A percentile compares a stretch with the other conserved stretches of the same genome.
Conservation (phyloP, 2,113 vertebrate genomes). For the Antechinus flavipes region DNA sequence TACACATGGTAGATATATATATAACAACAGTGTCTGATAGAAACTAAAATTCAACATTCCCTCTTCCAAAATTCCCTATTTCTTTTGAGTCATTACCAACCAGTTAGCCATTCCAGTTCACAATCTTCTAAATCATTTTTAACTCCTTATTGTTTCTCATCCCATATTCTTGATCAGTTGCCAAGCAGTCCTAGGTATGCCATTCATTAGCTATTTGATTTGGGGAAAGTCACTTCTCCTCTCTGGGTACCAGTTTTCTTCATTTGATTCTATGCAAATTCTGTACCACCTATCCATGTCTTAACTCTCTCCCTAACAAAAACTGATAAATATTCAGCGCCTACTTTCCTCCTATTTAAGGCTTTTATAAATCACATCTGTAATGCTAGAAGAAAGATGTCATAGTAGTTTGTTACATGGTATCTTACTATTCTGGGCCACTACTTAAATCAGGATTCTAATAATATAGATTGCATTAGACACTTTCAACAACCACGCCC, state of each 20-base stretch:
- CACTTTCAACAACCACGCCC: background rate
- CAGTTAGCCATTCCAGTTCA: background rate
- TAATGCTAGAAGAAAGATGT: background rate
- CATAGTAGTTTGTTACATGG: background rate
- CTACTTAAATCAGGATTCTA: background rate
- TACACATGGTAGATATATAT: too few relatives aligned
- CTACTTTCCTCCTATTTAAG: background rate
- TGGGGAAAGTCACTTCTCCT: background rate
- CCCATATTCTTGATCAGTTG: background rate
- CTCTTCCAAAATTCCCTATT: background rate
- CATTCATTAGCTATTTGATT: background rate
- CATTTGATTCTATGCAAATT: background rate
- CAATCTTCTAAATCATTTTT: background rate
- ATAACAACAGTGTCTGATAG: background rate
- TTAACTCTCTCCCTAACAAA: background rate
- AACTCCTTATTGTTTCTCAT: background rate
- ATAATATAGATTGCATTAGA: background rate
- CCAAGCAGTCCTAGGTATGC: background rate
- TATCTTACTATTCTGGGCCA: background rate
- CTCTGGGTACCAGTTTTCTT: background rate
- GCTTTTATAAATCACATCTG: background rate
- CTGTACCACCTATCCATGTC: background rate
- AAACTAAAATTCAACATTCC: background rate
- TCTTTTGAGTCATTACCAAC: background rate
- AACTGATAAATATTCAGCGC: background rate